These are phyloP conservation scores for Stichodactyla helianthus DNA, from an alignment of 64 coral and sea anemone species.

Conservation along the genomic window DNA sequence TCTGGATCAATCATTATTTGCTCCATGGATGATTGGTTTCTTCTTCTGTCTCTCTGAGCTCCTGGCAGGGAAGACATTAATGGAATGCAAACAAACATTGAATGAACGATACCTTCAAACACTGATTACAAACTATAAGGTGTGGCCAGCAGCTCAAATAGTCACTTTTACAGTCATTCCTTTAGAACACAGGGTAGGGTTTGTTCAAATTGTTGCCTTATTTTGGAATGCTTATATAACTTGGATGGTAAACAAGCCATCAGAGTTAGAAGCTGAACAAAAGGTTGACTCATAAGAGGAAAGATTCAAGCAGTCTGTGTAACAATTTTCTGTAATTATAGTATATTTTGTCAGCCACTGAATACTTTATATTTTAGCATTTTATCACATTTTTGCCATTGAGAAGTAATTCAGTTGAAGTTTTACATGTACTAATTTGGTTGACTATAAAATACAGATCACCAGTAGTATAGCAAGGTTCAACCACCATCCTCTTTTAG, in stretches of 20 bases:
- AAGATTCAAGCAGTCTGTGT: no score
- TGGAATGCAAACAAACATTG: slow-evolving; percentile 64
- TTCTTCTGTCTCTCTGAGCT: slow-evolving; percentile 63
- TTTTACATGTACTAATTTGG: no score
- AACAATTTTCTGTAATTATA: no score
- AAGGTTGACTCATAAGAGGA: no score
- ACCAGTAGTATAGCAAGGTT: no score
- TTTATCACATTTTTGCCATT: no score
- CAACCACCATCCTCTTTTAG: no score
- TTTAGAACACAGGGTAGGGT: slow-evolving; percentile 56
- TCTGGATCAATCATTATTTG: slow-evolving; percentile 68
- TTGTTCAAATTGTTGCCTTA: slow-evolving; percentile 78
- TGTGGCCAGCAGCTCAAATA: slow-evolving; percentile 83
- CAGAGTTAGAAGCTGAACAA: neutral
- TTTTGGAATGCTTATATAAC: slow-evolving; percentile 96
- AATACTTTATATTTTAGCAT: no score
- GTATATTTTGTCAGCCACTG: no score
- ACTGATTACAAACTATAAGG: slow-evolving; percentile 72
- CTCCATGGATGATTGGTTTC: slow-evolving; percentile 51
- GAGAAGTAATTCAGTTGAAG: no score
- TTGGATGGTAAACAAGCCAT: slow-evolving; percentile 73
- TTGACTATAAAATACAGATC: no score
- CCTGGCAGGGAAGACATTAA: slow-evolving; percentile 58
- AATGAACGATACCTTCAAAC: slow-evolving; percentile 58
- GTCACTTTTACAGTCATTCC: slow-evolving; percentile 80